These are phyloP conservation scores for Zapus hudsonius DNA, from an alignment of 2,113 vertebrate genomes.

Conservation along the genomic window DNA sequence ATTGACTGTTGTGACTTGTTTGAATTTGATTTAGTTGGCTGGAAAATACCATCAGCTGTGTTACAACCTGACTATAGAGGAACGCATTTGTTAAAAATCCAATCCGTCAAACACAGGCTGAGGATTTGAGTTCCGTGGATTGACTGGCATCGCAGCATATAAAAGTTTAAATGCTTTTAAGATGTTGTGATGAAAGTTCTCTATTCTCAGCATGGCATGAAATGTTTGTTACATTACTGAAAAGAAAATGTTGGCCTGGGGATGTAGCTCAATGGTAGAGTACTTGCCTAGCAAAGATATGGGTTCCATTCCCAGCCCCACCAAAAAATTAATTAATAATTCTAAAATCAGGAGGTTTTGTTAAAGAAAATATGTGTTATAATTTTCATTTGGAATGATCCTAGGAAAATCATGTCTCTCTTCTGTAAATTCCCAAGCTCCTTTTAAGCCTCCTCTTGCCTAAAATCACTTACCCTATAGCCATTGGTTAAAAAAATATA, in stretches of 20 bases:
- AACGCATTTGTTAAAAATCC: background rate
- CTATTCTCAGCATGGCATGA: background rate
- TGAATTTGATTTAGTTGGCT: background rate
- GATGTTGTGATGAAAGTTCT: background rate
- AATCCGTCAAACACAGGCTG: background rate
- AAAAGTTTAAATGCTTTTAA: background rate
- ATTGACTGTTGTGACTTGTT: background rate
- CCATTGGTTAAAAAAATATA: background rate
- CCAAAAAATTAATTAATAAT: background rate
- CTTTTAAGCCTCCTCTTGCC: background rate
- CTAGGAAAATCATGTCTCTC: conserved; percentile 2
- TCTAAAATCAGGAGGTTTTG: background rate
- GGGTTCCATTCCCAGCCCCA: background rate
- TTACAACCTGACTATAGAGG: background rate
- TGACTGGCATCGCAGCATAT: background rate
- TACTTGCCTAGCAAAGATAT: background rate
- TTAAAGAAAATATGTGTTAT: conserved; percentile 12
- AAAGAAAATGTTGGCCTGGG: background rate
- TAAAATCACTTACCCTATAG: background rate
- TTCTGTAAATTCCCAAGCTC: conserved; percentile 26
- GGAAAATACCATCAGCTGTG: background rate
- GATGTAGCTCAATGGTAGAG: background rate
- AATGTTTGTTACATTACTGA: background rate
- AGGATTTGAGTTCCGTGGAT: background rate
- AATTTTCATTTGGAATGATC: conserved; percentile 39